Evolutionary conservation across 2,113 vertebrate species (phyloP).

Genomic region (Gila orcuttii): DNA sequence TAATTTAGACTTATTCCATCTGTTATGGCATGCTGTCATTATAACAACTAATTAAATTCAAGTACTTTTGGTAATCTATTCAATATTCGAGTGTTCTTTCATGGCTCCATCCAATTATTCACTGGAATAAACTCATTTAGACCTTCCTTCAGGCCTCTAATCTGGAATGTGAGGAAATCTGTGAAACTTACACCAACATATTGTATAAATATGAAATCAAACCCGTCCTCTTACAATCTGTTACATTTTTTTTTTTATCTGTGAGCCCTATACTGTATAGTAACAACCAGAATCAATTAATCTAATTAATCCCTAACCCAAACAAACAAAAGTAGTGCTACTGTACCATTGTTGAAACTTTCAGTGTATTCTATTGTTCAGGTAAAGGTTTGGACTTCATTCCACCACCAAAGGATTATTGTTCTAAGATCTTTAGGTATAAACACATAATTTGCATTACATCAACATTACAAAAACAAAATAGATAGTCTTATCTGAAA

Average conservation of each 20-base stretch:
- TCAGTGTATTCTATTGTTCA: no score
- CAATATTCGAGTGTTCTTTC: background rate
- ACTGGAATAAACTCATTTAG: conserved; percentile 14
- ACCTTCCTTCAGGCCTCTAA: background rate
- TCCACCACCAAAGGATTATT: no score
- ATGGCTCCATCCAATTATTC: background rate
- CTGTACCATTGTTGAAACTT: no score
- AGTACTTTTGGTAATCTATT: background rate
- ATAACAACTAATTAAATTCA: conserved; percentile 10
- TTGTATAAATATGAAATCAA: background rate
- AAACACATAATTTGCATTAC: background rate
- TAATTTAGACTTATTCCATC: background rate
- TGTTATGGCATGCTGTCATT: conserved; percentile 2
- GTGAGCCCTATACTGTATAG: background rate
- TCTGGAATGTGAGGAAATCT: background rate
- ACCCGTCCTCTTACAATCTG: background rate
- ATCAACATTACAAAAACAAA: background rate
- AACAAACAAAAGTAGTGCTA: no score
- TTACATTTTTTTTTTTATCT: background rate
- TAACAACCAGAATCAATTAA: no score
- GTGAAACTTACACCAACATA: background rate
- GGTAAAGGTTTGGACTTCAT: no score
- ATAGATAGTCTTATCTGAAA: background rate
- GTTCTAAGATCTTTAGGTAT: no score
- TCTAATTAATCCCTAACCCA: no score